Percentiles rank a stretch among this genome's conserved stretches.
Conservation (phyloP, 2,113 vertebrate species). For the Gavia stellata region DNA sequence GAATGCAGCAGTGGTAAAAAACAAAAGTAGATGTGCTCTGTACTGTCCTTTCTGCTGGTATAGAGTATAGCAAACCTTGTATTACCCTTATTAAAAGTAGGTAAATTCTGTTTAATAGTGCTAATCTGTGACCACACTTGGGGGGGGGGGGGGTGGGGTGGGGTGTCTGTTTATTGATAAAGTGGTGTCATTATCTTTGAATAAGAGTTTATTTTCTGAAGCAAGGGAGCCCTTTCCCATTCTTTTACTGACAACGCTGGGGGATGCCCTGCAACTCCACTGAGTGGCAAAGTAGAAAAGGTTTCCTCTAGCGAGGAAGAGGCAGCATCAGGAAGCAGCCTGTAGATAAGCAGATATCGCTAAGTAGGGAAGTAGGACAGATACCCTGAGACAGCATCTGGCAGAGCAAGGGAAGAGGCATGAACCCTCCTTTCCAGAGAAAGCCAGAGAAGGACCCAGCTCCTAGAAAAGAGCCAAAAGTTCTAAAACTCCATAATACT, state of each 20-base stretch:
- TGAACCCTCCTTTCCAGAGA: neutral
- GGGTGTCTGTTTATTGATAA: neutral
- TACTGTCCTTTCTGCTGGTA: neutral
- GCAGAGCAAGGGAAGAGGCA: neutral
- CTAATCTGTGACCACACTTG: neutral
- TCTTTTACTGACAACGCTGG: neutral
- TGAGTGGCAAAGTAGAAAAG: neutral
- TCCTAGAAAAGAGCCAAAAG: neutral
- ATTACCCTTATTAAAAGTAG: neutral
- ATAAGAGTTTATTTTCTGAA: neutral
- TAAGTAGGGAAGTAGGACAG: conserved; percentile 60
- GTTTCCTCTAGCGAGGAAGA: neutral
- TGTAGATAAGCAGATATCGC: neutral
- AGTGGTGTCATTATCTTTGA: neutral
- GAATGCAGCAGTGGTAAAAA: neutral
- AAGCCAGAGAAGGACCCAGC: neutral
- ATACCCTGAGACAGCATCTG: conserved; percentile 39
- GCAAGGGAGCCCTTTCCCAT: neutral
- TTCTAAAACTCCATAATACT: neutral
- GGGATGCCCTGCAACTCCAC: neutral
- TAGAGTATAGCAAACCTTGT: neutral
- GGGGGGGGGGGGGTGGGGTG: fast-evolving
- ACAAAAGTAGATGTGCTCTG: neutral
- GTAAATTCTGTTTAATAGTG: neutral
- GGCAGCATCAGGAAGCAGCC: neutral